Evolutionary conservation across 2,113 vertebrate genomes (phyloP), one percentile per base, ranked within the genome.

Genomic region (Myotis yumanensis): DNA sequence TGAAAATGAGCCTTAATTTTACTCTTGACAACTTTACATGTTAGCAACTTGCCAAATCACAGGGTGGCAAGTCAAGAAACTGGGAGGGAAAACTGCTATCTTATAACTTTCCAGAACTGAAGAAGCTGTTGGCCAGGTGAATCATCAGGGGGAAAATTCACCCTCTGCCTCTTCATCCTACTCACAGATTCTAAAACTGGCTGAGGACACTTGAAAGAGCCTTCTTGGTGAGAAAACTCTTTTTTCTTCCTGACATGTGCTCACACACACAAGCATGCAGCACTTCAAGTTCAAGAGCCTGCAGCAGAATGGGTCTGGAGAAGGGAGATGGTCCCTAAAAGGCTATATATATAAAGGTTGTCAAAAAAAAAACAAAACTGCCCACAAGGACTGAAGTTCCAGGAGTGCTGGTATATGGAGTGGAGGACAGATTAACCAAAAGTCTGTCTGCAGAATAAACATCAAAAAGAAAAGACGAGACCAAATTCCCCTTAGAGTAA

Each of bases 381-480:
- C 73, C 90, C 59, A 87, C 64, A 90, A 94, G 37, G 66, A 69
- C 51, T 88, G 17, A 95, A 87, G 18, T 91, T 93, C 88, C 69
- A 89, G 54, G 68, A 89, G 20, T 75, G 23, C 73, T 92, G 88
- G 79, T 48, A 72, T 3, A 83, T 4, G 89, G n/a, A 85, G 54
- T 88, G 37, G 79, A 92, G 73, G 87, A 86, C 48, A 92, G 87
- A 86, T 96, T 92, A 96, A 89, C 85, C 43, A 80, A 89, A 96
- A 96, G 28, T 90, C 92, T 93, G 28, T 93, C 91, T 96, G 59
- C 82, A 92, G 88, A 96, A 85, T 73, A 96, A 89, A 96, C 80
- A 95, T 96, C 85, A 92, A 91, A 96, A 86, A 62, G 77, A 76
- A 86, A 69, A 96, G 73, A 95, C 54, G 32, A 89, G 28, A 66